These are phyloP conservation scores for Nineta flava DNA, from an alignment of 2,888 invertebrate species.

Conservation along the genomic window DNA sequence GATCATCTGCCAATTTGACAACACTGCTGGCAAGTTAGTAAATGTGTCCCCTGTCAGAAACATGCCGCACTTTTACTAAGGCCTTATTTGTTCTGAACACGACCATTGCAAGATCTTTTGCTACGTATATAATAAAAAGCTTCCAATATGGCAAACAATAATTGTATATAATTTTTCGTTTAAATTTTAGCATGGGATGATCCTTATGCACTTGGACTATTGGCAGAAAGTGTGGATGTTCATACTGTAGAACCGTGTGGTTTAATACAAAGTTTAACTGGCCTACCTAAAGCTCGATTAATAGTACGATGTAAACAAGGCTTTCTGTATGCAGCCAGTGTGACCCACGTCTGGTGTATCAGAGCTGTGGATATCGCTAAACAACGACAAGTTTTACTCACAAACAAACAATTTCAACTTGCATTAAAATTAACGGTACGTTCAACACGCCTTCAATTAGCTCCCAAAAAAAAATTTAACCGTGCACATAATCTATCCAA, in stretches of 20 bases:
- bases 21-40: too few relatives aligned
- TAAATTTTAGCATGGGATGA: constrained; percentile 73
- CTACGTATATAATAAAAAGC: too few relatives aligned
- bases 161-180: too few relatives aligned
- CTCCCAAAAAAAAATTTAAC: neutral
- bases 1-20: too few relatives aligned
- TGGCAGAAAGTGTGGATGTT: constrained; percentile 62
- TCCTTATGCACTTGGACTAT: constrained; percentile 77
- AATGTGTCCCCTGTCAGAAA: too few relatives aligned
- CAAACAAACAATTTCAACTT: constrained; percentile 84
- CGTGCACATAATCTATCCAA: neutral
- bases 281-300: constrained; percentile 57
- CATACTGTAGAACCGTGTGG: constrained; percentile 68
- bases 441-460: constrained; percentile 13
- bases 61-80: too few relatives aligned
- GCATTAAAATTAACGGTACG: constrained; percentile 80
- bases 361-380: constrained; percentile 62
- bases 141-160: too few relatives aligned
- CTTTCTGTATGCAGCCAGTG: constrained; percentile 71
- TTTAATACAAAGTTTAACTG: constrained; percentile 65
- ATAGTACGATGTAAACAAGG: constrained; percentile 62
- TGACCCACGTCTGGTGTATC: constrained; percentile 79
- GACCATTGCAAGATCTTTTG: too few relatives aligned
- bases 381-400: constrained; percentile 71
- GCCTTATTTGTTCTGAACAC: too few relatives aligned